These are phyloP conservation scores for Lepidochrysops patricia DNA, from an alignment of 2,888 invertebrate species.

Conservation along the genomic window DNA sequence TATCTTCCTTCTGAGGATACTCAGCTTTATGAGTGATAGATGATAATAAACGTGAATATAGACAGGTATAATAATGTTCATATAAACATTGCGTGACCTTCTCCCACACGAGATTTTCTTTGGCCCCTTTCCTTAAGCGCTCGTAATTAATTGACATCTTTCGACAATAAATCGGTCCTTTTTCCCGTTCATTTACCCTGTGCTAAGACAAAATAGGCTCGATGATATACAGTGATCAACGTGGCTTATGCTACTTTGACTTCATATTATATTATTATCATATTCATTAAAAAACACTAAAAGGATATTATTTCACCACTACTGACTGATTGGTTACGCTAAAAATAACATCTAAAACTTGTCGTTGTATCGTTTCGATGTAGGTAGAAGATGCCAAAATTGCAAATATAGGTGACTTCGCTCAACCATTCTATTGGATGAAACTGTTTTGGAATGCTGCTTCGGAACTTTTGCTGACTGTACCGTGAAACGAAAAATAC, in stretches of 20 bases:
- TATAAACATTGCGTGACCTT: neutral
- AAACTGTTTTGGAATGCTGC: neutral
- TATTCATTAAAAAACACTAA: too few species aligned
- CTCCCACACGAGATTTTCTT: neutral
- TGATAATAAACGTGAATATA: slow-evolving; percentile 1
- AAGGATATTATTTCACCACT: too few species aligned
- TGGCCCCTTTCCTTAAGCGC: neutral
- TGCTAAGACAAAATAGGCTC: neutral
- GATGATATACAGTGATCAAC: neutral
- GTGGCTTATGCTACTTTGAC: too few species aligned
- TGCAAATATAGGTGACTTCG: neutral
- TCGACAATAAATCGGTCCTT: slow-evolving; percentile 1
- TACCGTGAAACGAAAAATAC: slow-evolving; percentile 3
- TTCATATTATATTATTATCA: too few species aligned
- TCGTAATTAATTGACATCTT: slow-evolving; percentile 3
- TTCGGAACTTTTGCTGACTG: neutral
- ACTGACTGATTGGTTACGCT: too few species aligned
- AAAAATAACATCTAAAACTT: too few species aligned
- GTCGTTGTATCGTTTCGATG: neutral
- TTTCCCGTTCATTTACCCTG: neutral
- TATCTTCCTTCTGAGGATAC: too few species aligned
- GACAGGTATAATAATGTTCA: slow-evolving; percentile 17
- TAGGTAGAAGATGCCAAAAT: neutral
- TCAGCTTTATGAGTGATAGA: neutral
- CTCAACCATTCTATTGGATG: neutral